Base-by-base conservation (phyloP, 2,888 invertebrate species). In the Rotaria macrura region DNA sequence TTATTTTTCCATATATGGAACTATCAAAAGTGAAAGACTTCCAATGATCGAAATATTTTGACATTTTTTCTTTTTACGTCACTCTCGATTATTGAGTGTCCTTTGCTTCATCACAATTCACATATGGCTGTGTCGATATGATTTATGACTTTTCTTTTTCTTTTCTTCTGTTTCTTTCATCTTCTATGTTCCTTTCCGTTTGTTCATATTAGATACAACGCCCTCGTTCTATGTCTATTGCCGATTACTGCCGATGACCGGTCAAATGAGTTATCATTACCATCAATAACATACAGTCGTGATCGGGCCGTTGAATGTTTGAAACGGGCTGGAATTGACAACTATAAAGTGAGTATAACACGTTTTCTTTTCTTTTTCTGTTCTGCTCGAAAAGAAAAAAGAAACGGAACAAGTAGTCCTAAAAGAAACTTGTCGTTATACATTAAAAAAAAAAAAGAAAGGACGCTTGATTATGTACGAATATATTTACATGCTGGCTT, bases 351-450 rank as follows among this genome's bases (percentile, higher is more conserved):
- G 74, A 85, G 25, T 83, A 43, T 9, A 38, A 65, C 20, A 65
- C 34, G 29, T 20, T 83, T 52, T 47, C 43, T 47, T 29, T 52
- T 83, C 83, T 49, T n/a, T 43, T 85, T 54, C 74, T 84, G 47
- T 72, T 38, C 84, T 49, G 43, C 65, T 65, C 47, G 47, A 84
- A 43, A 84, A 85, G 47, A 54, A 74, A 72, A 47, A 84, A 34
- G 57, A 84, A 85, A 85, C 49, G 65, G 84, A 84, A 83, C 84
- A 84, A 84, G 84, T 72, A 79, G 34, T 65, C 25, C 43, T 49
- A 54, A 85, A 43, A 38, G 85, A 25, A 52, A 84, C 49, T 38
- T 72, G 49, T 72, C 49, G n/a, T n/a, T n/a, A n/a, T n/a, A n/a
- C n/a, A n/a, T 84, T 38, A 17, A 55, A 25, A 57, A 34, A 65